These are phyloP conservation scores for Smutsia temminckii DNA, from an alignment of 2,797 vertebrate species.

Conservation along the genomic window DNA sequence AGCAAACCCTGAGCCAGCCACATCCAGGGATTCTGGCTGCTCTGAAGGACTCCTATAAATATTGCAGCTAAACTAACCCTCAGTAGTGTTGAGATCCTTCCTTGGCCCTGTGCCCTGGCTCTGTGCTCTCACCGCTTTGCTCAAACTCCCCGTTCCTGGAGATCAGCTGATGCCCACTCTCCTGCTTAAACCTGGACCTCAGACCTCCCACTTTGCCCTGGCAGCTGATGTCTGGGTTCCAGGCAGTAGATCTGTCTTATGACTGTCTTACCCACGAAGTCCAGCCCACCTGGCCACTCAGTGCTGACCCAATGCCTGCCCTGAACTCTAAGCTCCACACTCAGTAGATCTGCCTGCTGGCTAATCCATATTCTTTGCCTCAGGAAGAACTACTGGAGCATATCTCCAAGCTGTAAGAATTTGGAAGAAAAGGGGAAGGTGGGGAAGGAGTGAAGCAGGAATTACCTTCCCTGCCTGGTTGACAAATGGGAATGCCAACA, in stretches of 20 bases:
- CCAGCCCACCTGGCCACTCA: neutral
- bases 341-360: too few species aligned
- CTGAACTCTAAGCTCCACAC: neutral
- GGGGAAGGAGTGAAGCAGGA: neutral
- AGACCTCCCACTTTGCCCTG: neutral
- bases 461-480: neutral
- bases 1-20: neutral
- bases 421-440: neutral
- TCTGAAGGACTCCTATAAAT: neutral
- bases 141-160: neutral
- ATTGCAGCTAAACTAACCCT: neutral
- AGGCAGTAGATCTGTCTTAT: neutral
- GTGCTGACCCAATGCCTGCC: neutral
- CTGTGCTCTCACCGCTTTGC: neutral
- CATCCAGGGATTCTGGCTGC: neutral
- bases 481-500: neutral
- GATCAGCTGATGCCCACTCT: neutral
- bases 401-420: neutral
- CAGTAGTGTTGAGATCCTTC: rapidly evolving
- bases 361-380: too few species aligned
- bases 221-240: neutral
- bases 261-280: too few species aligned
- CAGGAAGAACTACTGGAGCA: neutral
- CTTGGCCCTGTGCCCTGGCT: neutral
- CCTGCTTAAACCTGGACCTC: neutral